Percentiles rank a stretch among this genome's conserved stretches.
Conservation (phyloP, 2,888 invertebrate genomes). For the Thecocarcelia acutangulata region DNA sequence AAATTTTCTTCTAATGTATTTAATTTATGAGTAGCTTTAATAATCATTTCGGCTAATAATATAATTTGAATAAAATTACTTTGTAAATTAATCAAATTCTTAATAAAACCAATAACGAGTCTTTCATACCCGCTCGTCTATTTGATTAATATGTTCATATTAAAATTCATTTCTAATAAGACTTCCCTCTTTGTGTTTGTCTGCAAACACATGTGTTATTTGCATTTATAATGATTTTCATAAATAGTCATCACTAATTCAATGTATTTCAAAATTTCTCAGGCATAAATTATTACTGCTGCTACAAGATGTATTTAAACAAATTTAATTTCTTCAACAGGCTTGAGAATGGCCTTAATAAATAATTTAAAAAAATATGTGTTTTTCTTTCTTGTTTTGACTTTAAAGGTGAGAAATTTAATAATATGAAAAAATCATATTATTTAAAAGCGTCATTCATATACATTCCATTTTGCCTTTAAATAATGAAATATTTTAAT, state of each 20-base stretch:
- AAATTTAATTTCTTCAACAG: not conserved
- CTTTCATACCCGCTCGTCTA: not conserved
- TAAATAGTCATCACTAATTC: slow-evolving; percentile 26
- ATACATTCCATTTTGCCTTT: not conserved
- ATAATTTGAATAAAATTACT: too few relatives aligned
- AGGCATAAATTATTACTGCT: slow-evolving; percentile 34
- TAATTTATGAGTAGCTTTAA: too few relatives aligned
- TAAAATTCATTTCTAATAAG: not conserved
- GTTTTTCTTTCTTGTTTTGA: not conserved
- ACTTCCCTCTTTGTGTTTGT: not conserved
- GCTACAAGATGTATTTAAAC: slow-evolving; percentile 10
- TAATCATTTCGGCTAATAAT: too few relatives aligned
- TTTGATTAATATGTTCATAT: not conserved
- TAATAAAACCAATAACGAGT: too few relatives aligned
- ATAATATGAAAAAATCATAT: not conserved
- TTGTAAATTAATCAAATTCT: not conserved
- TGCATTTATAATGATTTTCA: not conserved
- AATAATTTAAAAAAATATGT: too few relatives aligned
- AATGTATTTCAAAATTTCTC: slow-evolving; percentile 32
- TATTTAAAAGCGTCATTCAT: not conserved
- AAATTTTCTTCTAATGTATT: too few relatives aligned
- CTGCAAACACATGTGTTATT: not conserved
- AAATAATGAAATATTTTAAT: too few relatives aligned
- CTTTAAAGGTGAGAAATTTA: not conserved
- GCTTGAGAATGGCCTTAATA: not conserved